Base-by-base conservation (phyloP, 2,888 invertebrate species). In the Papilio protenor region DNA sequence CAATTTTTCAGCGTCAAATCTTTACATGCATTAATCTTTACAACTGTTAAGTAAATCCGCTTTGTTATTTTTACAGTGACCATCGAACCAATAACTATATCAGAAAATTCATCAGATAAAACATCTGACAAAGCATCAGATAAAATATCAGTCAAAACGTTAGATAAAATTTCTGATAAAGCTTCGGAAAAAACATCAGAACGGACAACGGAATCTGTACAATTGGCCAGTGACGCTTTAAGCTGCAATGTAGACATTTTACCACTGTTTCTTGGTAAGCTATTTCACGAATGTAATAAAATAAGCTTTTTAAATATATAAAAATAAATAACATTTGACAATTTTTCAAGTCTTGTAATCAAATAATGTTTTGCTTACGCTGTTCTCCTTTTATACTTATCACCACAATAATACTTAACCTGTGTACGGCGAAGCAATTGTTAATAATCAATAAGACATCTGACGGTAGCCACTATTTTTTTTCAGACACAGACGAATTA, bases 171-270 rank as follows among this genome's bases (percentile, higher is more conserved):
- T 52, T 40, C 12, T 14, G 64, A 33, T 49, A 75, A 55, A 45
- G 40, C 11, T 55, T 52, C 12, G 12, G 66, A 66, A 8, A 66
- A 66, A 66, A 18, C n/a, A 16, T 66, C 66, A n/a, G 66, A 66
- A 66, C 40, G 18, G 8, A 52, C 27, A 12, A 16, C 49, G 4
- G 78, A 75, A 45, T 79, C 61, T 12, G 23, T 40, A 21, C 70
- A 18, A 21, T 33, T 52, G 16, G 33, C 14, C 0, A 85, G 89
- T n/a, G 82, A 88, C 64, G 88, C 87, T 80, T 90, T 70, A 1
- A 75, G 90, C 80, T 93, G 94, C 81, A 93, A 93, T 79, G 79
- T 94, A 23, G 94, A 94, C 81, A 90, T 94, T 70, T 82, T 92
- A 33, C 82, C 87, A 2, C 77, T 90, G 61, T 89, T 91, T 79